Evolutionary conservation across 2,113 vertebrate species (phyloP).

Genomic region (Sigmodon hispidus): DNA sequence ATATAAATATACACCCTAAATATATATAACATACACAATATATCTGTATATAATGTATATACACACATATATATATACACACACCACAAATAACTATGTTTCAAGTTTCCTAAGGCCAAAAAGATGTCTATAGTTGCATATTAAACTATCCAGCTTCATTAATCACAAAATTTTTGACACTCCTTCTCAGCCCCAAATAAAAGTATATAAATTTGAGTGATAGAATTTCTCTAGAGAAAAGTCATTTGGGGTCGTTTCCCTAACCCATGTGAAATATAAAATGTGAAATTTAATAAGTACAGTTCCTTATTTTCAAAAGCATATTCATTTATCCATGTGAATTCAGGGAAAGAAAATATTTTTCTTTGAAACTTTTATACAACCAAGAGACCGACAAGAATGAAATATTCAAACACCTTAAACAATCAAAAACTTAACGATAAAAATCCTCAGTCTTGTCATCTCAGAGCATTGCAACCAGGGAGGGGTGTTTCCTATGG

Average conservation of each 20-base stretch:
- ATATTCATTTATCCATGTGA: neutral
- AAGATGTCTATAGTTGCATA: neutral
- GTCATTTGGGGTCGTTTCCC: neutral
- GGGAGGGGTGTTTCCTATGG: neutral
- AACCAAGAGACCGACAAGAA: conserved; percentile 35
- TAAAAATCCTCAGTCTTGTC: conserved; percentile 52
- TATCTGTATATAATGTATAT: neutral
- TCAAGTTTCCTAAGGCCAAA: neutral
- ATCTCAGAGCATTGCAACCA: conserved; percentile 44
- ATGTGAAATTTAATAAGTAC: conserved; percentile 35
- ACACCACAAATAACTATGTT: neutral
- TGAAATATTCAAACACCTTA: conserved; percentile 40
- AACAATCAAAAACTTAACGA: neutral
- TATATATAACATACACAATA: neutral
- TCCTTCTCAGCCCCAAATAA: neutral
- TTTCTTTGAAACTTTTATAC: conserved; percentile 28
- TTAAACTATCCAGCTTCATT: neutral
- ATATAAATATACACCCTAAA: neutral
- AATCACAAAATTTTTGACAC: neutral
- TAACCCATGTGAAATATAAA: conserved; percentile 55
- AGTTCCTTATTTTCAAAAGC: conserved; percentile 46
- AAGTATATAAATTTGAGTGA: neutral
- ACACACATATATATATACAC: too few species aligned
- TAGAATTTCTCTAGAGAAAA: conserved; percentile 22
- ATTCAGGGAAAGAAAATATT: conserved; percentile 19